Conservation (phyloP, 2,113 vertebrate genomes). For the Engystomops pustulosus region DNA sequence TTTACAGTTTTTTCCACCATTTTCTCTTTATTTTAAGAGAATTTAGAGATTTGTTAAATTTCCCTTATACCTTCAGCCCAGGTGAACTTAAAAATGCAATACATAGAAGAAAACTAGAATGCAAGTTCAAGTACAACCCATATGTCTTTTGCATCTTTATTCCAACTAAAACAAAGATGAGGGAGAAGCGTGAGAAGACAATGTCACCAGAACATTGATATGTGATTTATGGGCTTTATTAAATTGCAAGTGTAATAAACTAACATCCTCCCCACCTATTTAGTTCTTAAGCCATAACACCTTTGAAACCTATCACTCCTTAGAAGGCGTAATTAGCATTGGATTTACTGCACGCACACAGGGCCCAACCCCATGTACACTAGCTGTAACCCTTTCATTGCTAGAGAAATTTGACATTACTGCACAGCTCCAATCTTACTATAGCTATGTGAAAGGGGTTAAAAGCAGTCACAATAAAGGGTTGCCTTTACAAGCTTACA, state of each 20-base stretch:
- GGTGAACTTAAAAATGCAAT: neutral
- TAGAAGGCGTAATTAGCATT: conserved; percentile 50
- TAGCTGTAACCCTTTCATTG: conserved; percentile 20
- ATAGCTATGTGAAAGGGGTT: conserved; percentile 21
- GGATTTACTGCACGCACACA: conserved; percentile 57
- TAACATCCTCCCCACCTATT: conserved; percentile 51
- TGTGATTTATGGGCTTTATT: conserved; percentile 53
- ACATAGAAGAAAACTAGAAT: neutral
- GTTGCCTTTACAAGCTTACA: conserved; percentile 36
- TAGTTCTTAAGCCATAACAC: conserved; percentile 54
- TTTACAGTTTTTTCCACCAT: too few relatives aligned
- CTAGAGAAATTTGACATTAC: neutral
- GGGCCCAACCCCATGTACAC: conserved; percentile 36
- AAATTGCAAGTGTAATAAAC: conserved; percentile 51
- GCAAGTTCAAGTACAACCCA: neutral
- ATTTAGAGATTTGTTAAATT: too few relatives aligned
- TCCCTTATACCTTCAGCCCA: too few relatives aligned
- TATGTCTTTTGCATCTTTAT: neutral
- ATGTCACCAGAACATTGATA: neutral
- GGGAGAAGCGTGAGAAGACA: conserved; percentile 43
- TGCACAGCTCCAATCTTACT: neutral
- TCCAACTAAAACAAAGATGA: neutral
- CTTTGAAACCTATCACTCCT: conserved; percentile 56
- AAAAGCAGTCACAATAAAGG: conserved; percentile 17
- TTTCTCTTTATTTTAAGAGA: too few relatives aligned